Conservation (phyloP, 2,797 vertebrate genomes). For the Avahi laniger region DNA sequence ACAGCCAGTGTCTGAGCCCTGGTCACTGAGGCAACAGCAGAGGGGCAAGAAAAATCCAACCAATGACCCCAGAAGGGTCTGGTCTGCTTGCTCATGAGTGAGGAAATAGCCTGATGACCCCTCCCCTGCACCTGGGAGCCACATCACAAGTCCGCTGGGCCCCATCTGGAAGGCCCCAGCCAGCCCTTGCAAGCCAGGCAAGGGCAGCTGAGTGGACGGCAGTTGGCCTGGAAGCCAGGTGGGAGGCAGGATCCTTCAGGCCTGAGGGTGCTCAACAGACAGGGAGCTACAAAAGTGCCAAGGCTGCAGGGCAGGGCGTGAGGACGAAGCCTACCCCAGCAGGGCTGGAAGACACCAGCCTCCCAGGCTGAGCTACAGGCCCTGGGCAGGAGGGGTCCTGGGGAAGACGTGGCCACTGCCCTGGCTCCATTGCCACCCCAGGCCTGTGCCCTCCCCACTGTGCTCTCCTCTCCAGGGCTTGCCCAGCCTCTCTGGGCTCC, state of each 20-base stretch:
- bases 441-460: background rate
- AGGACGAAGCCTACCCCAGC: background rate
- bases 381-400: background rate
- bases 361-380: background rate
- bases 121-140: background rate
- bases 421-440: background rate
- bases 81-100: rapidly evolving
- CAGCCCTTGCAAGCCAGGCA: background rate
- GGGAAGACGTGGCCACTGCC: background rate
- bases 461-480: background rate
- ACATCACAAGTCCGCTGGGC: rapidly evolving
- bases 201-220: background rate
- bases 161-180: background rate
- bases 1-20: background rate
- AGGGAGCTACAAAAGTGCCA: background rate
- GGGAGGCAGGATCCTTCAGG: background rate
- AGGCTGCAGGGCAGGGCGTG: rapidly evolving
- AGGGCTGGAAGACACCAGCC: background rate
- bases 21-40: background rate
- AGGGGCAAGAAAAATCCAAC: background rate
- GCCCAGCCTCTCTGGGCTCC: background rate
- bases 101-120: background rate
- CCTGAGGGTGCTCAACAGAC: background rate
- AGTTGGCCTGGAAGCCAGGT: background rate
- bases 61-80: background rate